phyloP scores from a whole-genome alignment of 2,888 invertebrate genomes.

The Zhuqinia jingwanae region DNA sequence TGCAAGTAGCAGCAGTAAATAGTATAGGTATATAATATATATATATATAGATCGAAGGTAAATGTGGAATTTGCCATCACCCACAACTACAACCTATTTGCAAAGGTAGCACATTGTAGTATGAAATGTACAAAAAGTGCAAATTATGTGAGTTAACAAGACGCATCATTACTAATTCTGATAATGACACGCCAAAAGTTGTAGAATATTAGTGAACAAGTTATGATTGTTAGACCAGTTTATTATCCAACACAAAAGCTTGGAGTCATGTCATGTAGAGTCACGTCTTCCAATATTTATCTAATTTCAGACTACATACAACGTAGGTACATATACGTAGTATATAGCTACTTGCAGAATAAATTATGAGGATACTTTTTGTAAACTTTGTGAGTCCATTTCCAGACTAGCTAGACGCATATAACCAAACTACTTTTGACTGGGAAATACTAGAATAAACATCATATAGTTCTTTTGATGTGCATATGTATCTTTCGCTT shows the following conservation, averaged over 20 bases:
- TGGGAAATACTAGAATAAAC: background rate
- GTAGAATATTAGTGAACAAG: too few relatives aligned
- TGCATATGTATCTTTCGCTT: background rate
- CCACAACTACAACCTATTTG: too few relatives aligned
- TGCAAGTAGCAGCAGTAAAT: too few relatives aligned
- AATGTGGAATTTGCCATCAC: too few relatives aligned
- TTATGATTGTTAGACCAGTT: too few relatives aligned
- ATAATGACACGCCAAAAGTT: conserved; percentile 3
- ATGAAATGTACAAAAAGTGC: background rate
- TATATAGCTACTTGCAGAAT: too few relatives aligned
- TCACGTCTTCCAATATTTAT: background rate
- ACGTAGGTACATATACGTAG: background rate
- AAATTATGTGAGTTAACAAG: background rate
- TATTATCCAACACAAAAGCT: too few relatives aligned
- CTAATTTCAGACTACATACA: background rate
- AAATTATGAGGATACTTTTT: too few relatives aligned
- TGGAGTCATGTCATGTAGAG: background rate
- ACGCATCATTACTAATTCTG: conserved; percentile 1
- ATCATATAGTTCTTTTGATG: background rate
- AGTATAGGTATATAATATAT: too few relatives aligned
- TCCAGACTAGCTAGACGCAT: background rate
- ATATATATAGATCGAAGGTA: too few relatives aligned
- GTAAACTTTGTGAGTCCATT: too few relatives aligned
- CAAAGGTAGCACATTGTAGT: background rate
- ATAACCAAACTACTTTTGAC: background rate